phyloP scores from a whole-genome alignment of 2,113 vertebrate species.

The Aplodontia rufa region DNA sequence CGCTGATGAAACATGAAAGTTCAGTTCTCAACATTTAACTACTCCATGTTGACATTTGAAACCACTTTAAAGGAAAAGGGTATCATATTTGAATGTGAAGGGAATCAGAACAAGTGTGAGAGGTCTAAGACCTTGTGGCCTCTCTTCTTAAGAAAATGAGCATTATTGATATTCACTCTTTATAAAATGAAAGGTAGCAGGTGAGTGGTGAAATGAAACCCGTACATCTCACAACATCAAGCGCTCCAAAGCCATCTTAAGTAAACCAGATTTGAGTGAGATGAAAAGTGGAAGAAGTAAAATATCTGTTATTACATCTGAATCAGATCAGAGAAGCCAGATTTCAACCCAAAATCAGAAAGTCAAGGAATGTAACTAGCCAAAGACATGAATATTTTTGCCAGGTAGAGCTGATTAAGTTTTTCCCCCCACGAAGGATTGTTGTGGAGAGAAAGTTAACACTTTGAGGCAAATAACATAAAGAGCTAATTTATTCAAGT shows the following conservation, averaged over 20 bases:
- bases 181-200: slow-evolving; percentile 23
- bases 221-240: neutral
- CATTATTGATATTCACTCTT: slow-evolving; percentile 47
- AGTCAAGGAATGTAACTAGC: neutral
- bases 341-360: slow-evolving; percentile 25
- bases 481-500: slow-evolving; percentile 45
- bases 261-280: slow-evolving; percentile 53
- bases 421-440: slow-evolving; percentile 1
- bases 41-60: slow-evolving; percentile 67
- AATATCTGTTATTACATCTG: slow-evolving; percentile 1
- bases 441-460: slow-evolving; percentile 27
- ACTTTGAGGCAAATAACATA: slow-evolving; percentile 6
- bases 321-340: slow-evolving; percentile 6
- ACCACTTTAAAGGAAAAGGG: slow-evolving; percentile 64
- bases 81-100: slow-evolving; percentile 60
- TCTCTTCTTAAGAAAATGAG: slow-evolving; percentile 64
- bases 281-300: neutral
- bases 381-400: slow-evolving; percentile 30
- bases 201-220: slow-evolving; percentile 36
- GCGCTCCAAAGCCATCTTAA: neutral
- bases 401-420: neutral
- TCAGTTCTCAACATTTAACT: slow-evolving; percentile 68
- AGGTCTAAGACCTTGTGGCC: slow-evolving; percentile 17
- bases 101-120: slow-evolving; percentile 44
- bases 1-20: slow-evolving; percentile 70